These are phyloP conservation scores for Cistogaster globosa DNA, from an alignment of 2,888 invertebrate genomes.

Conservation along the genomic window DNA sequence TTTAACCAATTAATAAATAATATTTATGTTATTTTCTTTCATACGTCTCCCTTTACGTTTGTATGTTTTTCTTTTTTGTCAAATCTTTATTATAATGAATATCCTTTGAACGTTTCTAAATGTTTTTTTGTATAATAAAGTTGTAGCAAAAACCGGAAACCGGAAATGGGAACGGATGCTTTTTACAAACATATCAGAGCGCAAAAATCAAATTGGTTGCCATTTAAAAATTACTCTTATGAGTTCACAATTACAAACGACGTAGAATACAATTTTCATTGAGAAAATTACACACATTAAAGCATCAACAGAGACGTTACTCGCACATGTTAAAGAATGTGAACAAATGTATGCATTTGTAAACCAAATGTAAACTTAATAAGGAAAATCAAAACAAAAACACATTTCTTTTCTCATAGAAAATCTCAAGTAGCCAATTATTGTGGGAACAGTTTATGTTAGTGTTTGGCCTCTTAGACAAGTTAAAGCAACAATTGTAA, in stretches of 20 bases:
- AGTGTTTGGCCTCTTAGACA: conserved; percentile 2
- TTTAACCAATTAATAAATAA: conserved; percentile 34
- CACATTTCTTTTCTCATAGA: neutral
- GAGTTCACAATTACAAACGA: conserved; percentile 43
- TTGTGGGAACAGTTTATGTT: conserved; percentile 38
- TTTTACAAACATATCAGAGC: conserved; percentile 72
- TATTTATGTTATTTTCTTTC: conserved; percentile 10
- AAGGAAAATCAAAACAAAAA: conserved; percentile 40
- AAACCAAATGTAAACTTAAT: conserved; percentile 27
- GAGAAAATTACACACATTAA: conserved; percentile 15
- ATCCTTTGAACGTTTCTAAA: conserved; percentile 57
- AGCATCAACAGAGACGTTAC: conserved; percentile 22
- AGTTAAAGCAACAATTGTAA: conserved; percentile 68
- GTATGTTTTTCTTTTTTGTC: conserved; percentile 4
- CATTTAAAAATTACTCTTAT: conserved; percentile 67
- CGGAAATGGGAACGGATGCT: conserved; percentile 80
- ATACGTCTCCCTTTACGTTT: neutral
- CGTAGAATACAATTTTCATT: conserved; percentile 41
- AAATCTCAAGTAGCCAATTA: conserved; percentile 29
- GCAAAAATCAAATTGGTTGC: conserved; percentile 73
- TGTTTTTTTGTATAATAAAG: conserved; percentile 55
- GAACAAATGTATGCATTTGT: conserved; percentile 27
- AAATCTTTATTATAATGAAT: conserved; percentile 58
- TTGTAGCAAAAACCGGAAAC: conserved; percentile 74
- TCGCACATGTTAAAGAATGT: conserved; percentile 18